Base-by-base conservation (phyloP, 2,113 vertebrate species). In the Chaetorhynchus papuensis region DNA sequence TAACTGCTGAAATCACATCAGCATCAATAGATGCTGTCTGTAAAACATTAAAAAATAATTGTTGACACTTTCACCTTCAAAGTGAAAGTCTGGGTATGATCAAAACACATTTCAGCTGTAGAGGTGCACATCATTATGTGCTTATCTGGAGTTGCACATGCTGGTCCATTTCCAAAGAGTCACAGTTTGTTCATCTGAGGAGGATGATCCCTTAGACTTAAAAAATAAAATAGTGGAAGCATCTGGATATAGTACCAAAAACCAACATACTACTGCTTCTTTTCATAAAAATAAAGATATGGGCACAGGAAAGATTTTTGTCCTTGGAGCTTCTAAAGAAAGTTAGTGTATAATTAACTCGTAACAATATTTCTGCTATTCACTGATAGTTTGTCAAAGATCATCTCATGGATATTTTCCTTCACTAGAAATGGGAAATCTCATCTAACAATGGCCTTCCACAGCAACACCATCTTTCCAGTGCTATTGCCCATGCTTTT, bases 51-150 rank as follows among this genome's bases (percentile, higher is more conserved):
- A 45, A 87, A 59, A 70, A 37, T 24, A 17, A 39, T 47, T 45
- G 12, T 35, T 66, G 50, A 41, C 3, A 18, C 42, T 69, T 80
- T 81, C 30, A 50, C 12, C 35, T 30, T 63, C 52, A 30, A 71
- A 79, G 23, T 47, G 33, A 74, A 28, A 90, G 15, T 23, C 49
- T 49, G 27, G 4, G 2, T 30, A 39, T 53, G 44, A 71, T 7
- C 28, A 42, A 57, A 81, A 70, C 15, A 37, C 7, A 49, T 81
- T 75, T 82, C 39, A 91, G 23, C 28, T 79, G 15, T 42, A 50
- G 21, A 42, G 26, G 10, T 45, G 26, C 12, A 23, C 22, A 27
- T 47, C 18, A 42, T 27, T 70, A 23, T 0, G 0, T 26, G 23
- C 45, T 75, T 75, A 35, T 27, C 39, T 76, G 57, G 47, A 65